These are phyloP conservation scores for Leontocebus nigricollis DNA, from an alignment of 2,797 vertebrate genomes.

Conservation along the genomic window DNA sequence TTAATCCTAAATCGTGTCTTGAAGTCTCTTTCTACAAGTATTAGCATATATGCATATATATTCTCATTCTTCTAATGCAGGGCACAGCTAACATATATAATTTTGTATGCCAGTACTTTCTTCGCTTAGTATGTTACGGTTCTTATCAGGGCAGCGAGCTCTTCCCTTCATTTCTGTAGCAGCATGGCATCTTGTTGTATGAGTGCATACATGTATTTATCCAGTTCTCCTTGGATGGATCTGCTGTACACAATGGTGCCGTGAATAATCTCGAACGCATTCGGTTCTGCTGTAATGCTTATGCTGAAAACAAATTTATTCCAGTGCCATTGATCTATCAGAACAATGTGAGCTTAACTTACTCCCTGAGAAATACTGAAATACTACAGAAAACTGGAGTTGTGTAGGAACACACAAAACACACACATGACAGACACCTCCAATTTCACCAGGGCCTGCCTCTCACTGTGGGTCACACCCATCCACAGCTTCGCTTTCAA, in stretches of 20 bases:
- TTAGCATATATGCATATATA: neutral
- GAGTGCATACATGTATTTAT: neutral
- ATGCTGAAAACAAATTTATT: neutral
- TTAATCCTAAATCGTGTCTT: neutral
- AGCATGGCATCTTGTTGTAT: neutral
- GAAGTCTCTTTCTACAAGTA: neutral
- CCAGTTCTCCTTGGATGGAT: neutral
- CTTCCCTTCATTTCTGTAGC: neutral
- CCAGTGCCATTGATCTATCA: too few relatives aligned
- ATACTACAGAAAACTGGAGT: neutral
- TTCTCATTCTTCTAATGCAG: neutral
- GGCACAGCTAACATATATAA: neutral
- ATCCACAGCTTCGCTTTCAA: neutral
- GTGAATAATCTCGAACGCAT: neutral
- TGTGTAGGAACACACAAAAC: neutral
- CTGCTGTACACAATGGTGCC: neutral
- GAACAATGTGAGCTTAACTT: neutral
- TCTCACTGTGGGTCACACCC: neutral
- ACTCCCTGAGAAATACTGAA: neutral
- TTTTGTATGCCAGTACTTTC: neutral
- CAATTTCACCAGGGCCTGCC: fast-evolving
- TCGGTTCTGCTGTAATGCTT: neutral
- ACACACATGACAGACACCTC: neutral
- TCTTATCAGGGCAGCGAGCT: neutral
- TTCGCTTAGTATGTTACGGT: fast-evolving